Conservation (phyloP, 1,140 invertebrate genomes). For the Andrena cerasifolii region DNA sequence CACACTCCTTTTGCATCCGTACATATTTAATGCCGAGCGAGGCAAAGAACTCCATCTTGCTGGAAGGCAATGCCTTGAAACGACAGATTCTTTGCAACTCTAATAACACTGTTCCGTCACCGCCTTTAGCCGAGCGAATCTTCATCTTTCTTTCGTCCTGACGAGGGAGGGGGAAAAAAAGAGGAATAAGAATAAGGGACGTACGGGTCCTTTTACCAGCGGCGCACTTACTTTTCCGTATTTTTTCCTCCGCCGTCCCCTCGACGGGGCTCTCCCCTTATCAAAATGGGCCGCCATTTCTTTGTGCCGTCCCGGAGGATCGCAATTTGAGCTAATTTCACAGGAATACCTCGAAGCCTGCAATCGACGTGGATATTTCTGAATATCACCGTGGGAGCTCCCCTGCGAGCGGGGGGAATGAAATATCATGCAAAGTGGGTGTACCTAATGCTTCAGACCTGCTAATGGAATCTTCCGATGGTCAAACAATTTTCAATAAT, state of each 20-base stretch:
- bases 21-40: conserved; percentile 9
- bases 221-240: neutral
- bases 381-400: neutral
- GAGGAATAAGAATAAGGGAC: neutral
- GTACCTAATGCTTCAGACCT: conserved; percentile 7
- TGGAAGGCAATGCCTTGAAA: conserved; percentile 12
- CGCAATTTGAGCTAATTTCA: conserved; percentile 13
- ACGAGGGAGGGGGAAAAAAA: neutral
- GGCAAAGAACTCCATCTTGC: neutral
- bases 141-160: neutral
- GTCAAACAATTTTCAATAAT: conserved; percentile 30
- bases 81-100: conserved; percentile 15
- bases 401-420: neutral
- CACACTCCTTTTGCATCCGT: conserved; percentile 14
- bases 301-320: neutral
- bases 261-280: neutral
- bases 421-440: conserved; percentile 18
- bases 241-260: neutral
- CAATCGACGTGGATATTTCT: neutral
- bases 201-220: neutral
- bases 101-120: conserved; percentile 20
- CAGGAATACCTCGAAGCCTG: neutral
- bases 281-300: neutral
- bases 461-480: conserved; percentile 34
- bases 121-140: neutral